Evolutionary conservation across 2,888 invertebrate genomes (phyloP), one percentile per base, ranked within the genome.

Genomic region (Yponomeuta sedellus): DNA sequence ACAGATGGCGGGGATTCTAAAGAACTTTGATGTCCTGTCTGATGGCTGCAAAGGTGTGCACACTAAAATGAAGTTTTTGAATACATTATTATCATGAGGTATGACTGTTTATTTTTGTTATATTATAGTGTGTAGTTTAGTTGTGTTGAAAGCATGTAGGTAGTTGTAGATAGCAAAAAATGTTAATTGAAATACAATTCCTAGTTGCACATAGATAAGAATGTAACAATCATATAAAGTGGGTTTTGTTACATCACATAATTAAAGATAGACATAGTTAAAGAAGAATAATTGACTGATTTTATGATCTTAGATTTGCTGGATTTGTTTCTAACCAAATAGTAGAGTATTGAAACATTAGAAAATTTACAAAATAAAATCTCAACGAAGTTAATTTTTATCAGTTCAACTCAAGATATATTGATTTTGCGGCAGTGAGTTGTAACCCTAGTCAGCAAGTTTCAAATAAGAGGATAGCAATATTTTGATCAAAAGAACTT

Each of bases 401-500:
- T 34, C 1, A 34, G 34, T 34, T 34, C n/a, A 8, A 34, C 6
- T 8, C 34, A 34, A 34, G 8, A 34, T 34, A 8, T 34, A 34
- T 34, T 34, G 5, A 34, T 34, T 34, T 8, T 34, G 34, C 0
- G 3, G 34, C 34, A 34, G 10, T 34, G 8, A 5, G 10, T 8
- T 8, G 8, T 34, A 0, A 34, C 8, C 8, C 10, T 34, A 34
- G 34, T 52, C 44, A 16, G 16, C 44, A 5, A 52, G 12, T 52
- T 52, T 52, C 12, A 52, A 52, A 52, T 52, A 52, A 52, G 34
- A 52, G 10, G 11, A 44, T 10, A 44, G 25, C 16, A 12, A 20
- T 28, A 61, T 73, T 75, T 85, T 91, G 92, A 91, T 91, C 91
- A 91, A 92, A 92, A 91, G 90, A 91, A 91, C 89, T 92, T 92